These are phyloP conservation scores for Solea senegalensis DNA, from an alignment of 2,113 vertebrate species.

Conservation along the genomic window DNA sequence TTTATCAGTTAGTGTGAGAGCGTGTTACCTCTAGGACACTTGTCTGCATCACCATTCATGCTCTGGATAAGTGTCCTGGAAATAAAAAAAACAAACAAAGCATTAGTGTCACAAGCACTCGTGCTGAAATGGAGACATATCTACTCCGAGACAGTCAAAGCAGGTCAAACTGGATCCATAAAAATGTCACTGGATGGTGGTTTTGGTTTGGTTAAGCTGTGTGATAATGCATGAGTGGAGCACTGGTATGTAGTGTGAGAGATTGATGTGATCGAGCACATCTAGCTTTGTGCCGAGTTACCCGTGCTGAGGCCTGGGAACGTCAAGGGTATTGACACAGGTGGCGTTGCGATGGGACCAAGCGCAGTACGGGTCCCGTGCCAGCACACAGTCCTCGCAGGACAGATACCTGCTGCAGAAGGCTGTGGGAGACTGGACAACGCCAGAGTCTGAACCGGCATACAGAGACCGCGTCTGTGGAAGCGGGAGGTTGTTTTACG, in stretches of 20 bases:
- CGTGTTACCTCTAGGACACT: slow-evolving; percentile 82
- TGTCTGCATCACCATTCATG: slow-evolving; percentile 86
- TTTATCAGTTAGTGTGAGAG: background rate
- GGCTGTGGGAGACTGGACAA: slow-evolving; percentile 91
- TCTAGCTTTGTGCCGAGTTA: slow-evolving; percentile 32
- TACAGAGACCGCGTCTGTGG: slow-evolving; percentile 87
- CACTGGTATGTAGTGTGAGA: slow-evolving; percentile 1
- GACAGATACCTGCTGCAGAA: slow-evolving; percentile 88
- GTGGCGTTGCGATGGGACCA: slow-evolving; percentile 80
- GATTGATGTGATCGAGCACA: background rate
- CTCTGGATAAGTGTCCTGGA: slow-evolving; percentile 88
- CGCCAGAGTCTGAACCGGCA: slow-evolving; percentile 89
- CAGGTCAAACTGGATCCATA: slow-evolving; percentile 33
- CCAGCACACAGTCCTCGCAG: slow-evolving; percentile 90
- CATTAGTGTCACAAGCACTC: background rate
- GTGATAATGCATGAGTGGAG: background rate
- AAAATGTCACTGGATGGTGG: background rate
- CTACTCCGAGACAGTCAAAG: background rate
- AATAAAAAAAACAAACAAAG: slow-evolving; percentile 56
- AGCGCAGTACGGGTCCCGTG: slow-evolving; percentile 95
- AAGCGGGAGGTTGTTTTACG: background rate
- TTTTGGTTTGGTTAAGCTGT: background rate
- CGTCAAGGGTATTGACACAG: slow-evolving; percentile 82
- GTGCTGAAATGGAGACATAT: background rate
- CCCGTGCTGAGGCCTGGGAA: slow-evolving; percentile 36